Base-by-base conservation (phyloP, 1,140 invertebrate species). In the Portunus trituberculatus region DNA sequence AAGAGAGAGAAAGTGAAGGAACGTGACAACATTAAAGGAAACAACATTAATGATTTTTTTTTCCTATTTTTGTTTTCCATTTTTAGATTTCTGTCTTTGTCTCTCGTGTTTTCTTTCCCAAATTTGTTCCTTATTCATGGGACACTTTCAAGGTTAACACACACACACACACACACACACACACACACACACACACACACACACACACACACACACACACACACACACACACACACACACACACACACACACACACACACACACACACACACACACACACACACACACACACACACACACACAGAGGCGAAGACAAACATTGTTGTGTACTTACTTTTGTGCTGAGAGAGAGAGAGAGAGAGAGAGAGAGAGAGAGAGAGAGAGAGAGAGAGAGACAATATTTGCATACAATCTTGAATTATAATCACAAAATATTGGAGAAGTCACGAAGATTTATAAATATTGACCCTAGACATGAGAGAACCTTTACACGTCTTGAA, bases 101-200 rank as follows among this genome's bases (percentile, higher is more conserved):
- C 67, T 2, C n/a, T 76, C 20, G 20, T 76, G 20, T 76, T 76
- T 76, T 2, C n/a, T n/a, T 76, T 25, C 8, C 52, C 20, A 1
- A 76, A 76, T n/a, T n/a, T 76, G 67, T 76, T n/a, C 20, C 67
- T 76, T 20, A 76, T 76, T 76, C 67, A 76, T 76, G 67, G 67
- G 67, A 76, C 6, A 7, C 6, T 76, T 7, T n/a, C 67, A 76
- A 76, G 67, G 67, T 20, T 76, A n/a, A 76, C 4, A 76, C 67
- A 76, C 67, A 76, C 67, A 76, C 67, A 76, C 67, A 76, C 67
- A 76, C 67, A 76, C 59, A 76, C 59, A 76, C 59, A 76, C 59
- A 76, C 59, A 76, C 59, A 76, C 59, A 76, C 59, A 76, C 59
- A 76, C 59, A 76, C 8, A 76, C 59, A 76, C 59, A 52, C 59